Evolutionary conservation across 2,797 vertebrate species (phyloP).

Genomic region (Cossypha caffra): DNA sequence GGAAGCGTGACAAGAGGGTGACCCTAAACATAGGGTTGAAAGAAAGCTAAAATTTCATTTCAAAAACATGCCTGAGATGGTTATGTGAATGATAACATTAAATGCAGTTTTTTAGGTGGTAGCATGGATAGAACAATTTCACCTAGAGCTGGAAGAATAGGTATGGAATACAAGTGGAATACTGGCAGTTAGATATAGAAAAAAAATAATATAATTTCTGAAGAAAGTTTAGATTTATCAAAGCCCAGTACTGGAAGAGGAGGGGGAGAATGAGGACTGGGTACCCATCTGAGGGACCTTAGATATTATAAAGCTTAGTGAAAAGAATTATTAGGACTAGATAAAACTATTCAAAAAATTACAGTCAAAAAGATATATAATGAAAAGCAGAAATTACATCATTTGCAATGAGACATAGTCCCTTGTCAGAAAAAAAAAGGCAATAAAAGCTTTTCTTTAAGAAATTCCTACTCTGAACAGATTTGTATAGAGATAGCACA

Average conservation of each 20-base stretch:
- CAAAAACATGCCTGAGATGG: background rate
- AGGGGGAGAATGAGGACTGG: rapidly evolving
- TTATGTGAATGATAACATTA: rapidly evolving
- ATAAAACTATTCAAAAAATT: background rate
- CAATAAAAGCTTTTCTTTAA: background rate
- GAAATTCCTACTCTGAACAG: background rate
- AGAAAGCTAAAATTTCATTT: background rate
- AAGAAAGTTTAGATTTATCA: background rate
- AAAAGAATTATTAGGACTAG: background rate
- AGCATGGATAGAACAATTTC: background rate
- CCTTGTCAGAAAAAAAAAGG: background rate
- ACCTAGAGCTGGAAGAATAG: background rate
- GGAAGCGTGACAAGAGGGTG: background rate
- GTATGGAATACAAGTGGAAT: background rate
- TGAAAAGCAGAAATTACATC: background rate
- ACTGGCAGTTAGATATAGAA: background rate
- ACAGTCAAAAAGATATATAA: background rate
- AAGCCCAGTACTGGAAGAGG: rapidly evolving
- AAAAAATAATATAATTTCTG: background rate
- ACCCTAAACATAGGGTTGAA: background rate
- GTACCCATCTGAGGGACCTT: background rate
- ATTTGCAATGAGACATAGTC: background rate
- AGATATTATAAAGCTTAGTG: background rate
- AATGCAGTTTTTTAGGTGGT: background rate
- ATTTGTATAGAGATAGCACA: background rate